These are phyloP conservation scores for Lasioglossum vierecki DNA, from an alignment of 2,888 invertebrate genomes.

Conservation along the genomic window DNA sequence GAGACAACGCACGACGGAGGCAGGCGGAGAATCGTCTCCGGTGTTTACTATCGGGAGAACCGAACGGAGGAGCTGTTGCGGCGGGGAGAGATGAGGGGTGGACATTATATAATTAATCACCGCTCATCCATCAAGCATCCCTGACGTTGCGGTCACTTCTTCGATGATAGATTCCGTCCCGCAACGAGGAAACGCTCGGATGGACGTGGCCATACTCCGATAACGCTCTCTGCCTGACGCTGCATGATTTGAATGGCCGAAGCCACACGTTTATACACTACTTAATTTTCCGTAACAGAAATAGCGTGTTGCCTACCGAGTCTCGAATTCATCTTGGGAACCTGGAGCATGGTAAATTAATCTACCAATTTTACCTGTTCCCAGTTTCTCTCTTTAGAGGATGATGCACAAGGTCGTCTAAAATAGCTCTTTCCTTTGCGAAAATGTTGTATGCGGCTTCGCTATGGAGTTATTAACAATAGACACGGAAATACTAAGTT, in stretches of 20 bases:
- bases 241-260: background rate
- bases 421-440: no score
- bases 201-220: constrained; percentile 33
- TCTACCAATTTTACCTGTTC: no score
- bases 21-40: constrained; percentile 29
- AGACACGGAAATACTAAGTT: no score
- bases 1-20: constrained; percentile 29
- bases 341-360: no score
- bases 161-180: constrained; percentile 72
- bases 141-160: constrained; percentile 76
- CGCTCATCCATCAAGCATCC: constrained; percentile 79
- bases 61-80: constrained; percentile 32
- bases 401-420: no score
- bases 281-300: background rate
- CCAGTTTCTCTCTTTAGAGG: no score
- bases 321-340: no score
- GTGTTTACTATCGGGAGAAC: constrained; percentile 49
- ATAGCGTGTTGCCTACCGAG: background rate
- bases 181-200: constrained; percentile 36
- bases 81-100: constrained; percentile 31
- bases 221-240: constrained; percentile 21
- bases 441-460: no score
- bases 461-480: no score
- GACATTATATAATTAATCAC: constrained; percentile 82
- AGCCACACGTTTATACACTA: background rate